Evolutionary conservation across 2,888 invertebrate genomes (phyloP).

Genomic region (Trachelus tabidus): DNA sequence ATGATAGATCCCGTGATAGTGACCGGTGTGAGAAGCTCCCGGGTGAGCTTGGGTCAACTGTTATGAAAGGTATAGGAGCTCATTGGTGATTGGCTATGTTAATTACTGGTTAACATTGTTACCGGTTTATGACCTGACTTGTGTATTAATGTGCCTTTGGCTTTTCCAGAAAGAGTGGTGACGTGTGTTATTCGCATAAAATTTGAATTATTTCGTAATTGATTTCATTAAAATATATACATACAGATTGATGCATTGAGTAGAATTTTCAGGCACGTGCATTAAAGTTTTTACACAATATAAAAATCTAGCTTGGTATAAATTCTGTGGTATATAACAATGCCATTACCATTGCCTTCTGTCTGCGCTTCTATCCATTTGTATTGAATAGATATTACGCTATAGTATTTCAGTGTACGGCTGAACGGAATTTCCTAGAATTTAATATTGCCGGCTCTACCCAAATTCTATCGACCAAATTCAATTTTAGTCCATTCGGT

Average conservation of each 20-base stretch:
- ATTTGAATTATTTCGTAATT: background rate
- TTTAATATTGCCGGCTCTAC: background rate
- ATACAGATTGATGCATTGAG: background rate
- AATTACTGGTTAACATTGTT: background rate
- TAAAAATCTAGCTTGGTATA: background rate
- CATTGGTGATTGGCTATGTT: background rate
- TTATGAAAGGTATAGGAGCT: background rate
- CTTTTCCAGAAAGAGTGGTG: background rate
- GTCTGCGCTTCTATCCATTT: background rate
- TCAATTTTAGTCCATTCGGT: background rate
- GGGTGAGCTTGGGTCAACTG: background rate
- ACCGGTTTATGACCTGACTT: background rate
- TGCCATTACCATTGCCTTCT: background rate
- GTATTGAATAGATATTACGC: background rate
- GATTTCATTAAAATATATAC: background rate
- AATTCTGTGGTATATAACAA: background rate
- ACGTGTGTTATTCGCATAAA: background rate
- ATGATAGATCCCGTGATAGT: slow-evolving; percentile 23
- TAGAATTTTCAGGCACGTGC: background rate
- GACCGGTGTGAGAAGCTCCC: slow-evolving; percentile 1
- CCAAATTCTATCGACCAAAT: background rate
- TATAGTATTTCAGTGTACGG: background rate
- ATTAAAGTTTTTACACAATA: background rate
- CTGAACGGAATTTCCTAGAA: background rate
- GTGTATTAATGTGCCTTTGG: background rate